Conservation (phyloP, 2,888 invertebrate genomes). For the Volucella inflata region DNA sequence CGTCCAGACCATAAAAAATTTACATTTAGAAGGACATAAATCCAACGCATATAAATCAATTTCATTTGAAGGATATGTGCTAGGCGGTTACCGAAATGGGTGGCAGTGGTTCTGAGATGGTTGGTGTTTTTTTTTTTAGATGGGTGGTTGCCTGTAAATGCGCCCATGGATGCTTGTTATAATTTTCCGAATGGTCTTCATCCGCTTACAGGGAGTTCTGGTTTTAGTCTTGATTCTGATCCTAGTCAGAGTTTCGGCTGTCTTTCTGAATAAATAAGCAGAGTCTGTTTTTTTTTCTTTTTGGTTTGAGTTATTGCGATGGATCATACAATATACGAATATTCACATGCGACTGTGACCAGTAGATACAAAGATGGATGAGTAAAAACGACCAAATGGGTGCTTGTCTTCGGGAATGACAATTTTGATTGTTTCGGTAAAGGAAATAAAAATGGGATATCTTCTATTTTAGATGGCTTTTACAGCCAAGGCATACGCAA, state of each 20-base stretch:
- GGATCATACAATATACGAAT: slow-evolving; percentile 9
- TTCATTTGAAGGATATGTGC: slow-evolving; percentile 65
- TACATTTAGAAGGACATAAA: slow-evolving; percentile 72
- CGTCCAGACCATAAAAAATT: slow-evolving; percentile 69
- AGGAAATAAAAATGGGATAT: slow-evolving; percentile 17
- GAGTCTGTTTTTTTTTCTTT: slow-evolving; percentile 13
- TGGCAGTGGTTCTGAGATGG: too few species aligned
- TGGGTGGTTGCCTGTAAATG: too few species aligned
- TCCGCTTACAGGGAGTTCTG: not conserved
- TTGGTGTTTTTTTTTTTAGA: too few species aligned
- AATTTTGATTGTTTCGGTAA: slow-evolving; percentile 30
- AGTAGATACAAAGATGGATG: slow-evolving; percentile 46
- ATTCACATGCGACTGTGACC: slow-evolving; percentile 43
- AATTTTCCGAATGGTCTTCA: slow-evolving; percentile 29
- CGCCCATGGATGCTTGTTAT: not conserved
- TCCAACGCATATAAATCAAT: slow-evolving; percentile 74
- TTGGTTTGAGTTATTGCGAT: slow-evolving; percentile 37
- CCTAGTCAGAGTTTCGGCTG: not conserved
- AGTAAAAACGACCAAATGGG: not conserved
- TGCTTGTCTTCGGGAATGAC: slow-evolving; percentile 15
- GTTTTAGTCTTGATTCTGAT: not conserved
- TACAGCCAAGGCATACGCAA: not conserved
- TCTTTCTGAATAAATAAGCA: not conserved
- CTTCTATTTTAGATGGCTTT: not conserved
- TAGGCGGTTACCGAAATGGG: too few species aligned